Percentiles rank a stretch among this genome's conserved stretches.
phyloP scores from a whole-genome alignment of 2,113 vertebrate species.

The Leuciscus idus region DNA sequence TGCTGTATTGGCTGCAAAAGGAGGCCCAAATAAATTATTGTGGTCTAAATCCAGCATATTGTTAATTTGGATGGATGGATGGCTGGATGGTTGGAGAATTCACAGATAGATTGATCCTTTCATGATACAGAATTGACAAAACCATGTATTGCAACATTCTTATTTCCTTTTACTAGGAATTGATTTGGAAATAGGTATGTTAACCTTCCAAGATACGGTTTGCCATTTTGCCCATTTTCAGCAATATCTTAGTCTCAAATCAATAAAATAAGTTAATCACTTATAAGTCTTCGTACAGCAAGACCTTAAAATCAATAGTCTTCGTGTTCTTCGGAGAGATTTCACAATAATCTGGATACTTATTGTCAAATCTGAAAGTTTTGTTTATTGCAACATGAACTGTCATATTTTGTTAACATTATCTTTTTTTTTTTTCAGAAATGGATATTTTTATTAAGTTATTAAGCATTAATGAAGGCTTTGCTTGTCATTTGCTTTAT shows the following conservation, averaged over 20 bases:
- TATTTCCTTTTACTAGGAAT: not conserved
- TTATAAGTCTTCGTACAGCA: not conserved
- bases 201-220: not conserved
- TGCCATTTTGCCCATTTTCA: not conserved
- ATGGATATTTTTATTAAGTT: not conserved
- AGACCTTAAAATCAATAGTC: not conserved
- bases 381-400: not conserved
- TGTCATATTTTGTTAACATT: slow-evolving; percentile 34
- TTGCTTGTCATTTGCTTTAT: not conserved
- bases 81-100: not conserved
- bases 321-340: not conserved
- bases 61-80: not conserved
- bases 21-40: too few species aligned
- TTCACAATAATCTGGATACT: not conserved
- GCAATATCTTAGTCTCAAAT: not conserved
- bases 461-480: slow-evolving; percentile 27
- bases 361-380: slow-evolving; percentile 15
- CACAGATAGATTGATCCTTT: not conserved
- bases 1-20: too few species aligned
- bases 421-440: slow-evolving; percentile 20
- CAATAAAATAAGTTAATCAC: slow-evolving; percentile 34
- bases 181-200: not conserved
- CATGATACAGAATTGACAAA: not conserved
- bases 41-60: too few species aligned
- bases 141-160: not conserved